Percentiles rank a stretch among this genome's conserved stretches.
phyloP scores from a whole-genome alignment of 2,888 invertebrate species.

The Drosophila basisetae region DNA sequence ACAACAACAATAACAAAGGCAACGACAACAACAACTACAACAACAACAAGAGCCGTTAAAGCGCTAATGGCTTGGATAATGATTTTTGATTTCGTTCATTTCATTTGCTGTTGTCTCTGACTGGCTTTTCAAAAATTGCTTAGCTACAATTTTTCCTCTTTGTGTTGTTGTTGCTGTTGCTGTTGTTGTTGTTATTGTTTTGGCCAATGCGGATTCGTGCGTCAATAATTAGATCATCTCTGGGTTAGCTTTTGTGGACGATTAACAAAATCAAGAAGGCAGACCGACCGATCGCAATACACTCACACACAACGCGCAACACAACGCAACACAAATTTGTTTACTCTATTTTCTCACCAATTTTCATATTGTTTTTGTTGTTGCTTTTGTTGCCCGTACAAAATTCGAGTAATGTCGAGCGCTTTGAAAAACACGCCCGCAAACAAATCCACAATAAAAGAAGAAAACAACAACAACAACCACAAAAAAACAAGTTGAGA shows the following conservation, averaged over 20 bases:
- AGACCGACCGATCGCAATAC: constrained; percentile 34
- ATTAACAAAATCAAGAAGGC: constrained; percentile 76
- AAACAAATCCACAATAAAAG: constrained; percentile 17
- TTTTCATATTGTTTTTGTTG: constrained; percentile 28
- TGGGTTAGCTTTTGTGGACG: constrained; percentile 68
- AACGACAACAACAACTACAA: constrained; percentile 22
- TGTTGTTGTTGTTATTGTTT: constrained; percentile 33
- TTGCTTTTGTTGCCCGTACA: constrained; percentile 28
- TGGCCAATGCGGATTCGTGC: constrained; percentile 72
- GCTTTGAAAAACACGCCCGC: constrained; percentile 44
- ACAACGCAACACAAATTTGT: constrained; percentile 20
- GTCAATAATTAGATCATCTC: constrained; percentile 78
- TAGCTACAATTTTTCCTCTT: constrained; percentile 40
- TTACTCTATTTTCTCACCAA: constrained; percentile 44
- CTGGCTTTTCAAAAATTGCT: constrained; percentile 33
- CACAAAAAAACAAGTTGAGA: constrained; percentile 12
- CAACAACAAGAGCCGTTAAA: constrained; percentile 67
- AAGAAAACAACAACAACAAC: constrained; percentile 16
- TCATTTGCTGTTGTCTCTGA: constrained; percentile 50
- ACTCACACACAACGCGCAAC: constrained; percentile 1
- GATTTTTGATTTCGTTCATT: constrained; percentile 68
- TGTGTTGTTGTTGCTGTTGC: constrained; percentile 35
- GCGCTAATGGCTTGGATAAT: constrained; percentile 75
- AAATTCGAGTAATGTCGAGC: constrained; percentile 57
- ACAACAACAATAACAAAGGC: constrained; percentile 49